Evolutionary conservation across 2,888 invertebrate genomes (phyloP).

Genomic region (Phymatocera aterrima): DNA sequence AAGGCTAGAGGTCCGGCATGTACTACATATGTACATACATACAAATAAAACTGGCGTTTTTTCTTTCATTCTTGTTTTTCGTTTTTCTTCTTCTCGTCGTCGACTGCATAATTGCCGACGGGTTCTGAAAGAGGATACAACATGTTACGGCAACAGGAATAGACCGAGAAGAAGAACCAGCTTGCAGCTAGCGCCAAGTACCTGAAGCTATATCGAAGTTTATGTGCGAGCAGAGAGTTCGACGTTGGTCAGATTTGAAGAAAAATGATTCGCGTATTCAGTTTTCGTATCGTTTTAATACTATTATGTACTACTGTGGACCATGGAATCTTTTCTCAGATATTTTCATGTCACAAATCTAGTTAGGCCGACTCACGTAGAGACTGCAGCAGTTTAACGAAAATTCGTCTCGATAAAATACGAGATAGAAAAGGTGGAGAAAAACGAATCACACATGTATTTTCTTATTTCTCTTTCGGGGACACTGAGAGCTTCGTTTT

Average conservation of each 20-base stretch:
- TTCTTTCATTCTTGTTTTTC: not conserved
- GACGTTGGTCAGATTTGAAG: not conserved
- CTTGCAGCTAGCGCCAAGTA: not conserved
- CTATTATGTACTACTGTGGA: not conserved
- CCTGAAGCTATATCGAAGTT: not conserved
- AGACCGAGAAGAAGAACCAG: not conserved
- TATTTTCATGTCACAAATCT: not conserved
- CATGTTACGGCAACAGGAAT: not conserved
- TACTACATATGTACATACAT: too few species aligned
- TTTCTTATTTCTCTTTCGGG: too few species aligned
- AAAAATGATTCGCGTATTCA: slow-evolving; percentile 24
- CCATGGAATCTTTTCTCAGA: not conserved
- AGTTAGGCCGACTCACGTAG: not conserved
- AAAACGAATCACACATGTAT: too few species aligned
- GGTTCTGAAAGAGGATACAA: slow-evolving; percentile 17
- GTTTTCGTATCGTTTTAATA: not conserved
- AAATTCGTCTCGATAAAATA: too few species aligned
- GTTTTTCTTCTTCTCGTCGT: not conserved
- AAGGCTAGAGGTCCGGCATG: not conserved
- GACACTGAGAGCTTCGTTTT: too few species aligned
- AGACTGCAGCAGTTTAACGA: not conserved
- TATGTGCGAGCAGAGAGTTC: slow-evolving; percentile 6
- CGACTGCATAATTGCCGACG: slow-evolving; percentile 21
- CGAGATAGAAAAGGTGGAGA: too few species aligned
- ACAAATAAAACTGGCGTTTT: not conserved